Conservation (phyloP, 2,113 vertebrate species). For the Cebus imitator region DNA sequence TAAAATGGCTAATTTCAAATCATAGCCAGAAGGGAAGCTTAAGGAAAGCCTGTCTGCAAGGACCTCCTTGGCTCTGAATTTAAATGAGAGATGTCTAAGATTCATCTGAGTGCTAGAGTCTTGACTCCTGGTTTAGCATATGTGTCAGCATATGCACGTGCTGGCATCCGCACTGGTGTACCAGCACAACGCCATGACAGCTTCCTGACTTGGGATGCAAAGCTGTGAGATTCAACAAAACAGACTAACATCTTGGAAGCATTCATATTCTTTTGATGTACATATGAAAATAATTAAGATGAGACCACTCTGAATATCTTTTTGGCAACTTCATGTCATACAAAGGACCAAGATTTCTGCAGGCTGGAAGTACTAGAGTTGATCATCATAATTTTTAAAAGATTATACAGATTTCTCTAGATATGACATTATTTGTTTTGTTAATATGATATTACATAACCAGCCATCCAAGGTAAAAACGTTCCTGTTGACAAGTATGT, state of each 20-base stretch:
- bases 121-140: neutral
- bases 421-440: constrained; percentile 22
- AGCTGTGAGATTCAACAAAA: constrained; percentile 58
- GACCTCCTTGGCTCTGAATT: neutral
- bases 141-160: neutral
- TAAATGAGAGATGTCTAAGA: neutral
- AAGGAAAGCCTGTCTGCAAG: neutral
- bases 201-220: constrained; percentile 19
- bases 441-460: neutral
- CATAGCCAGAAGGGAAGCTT: neutral
- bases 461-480: neutral
- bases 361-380: neutral
- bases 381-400: neutral
- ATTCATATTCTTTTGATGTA: constrained; percentile 45
- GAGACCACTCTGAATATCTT: constrained; percentile 20
- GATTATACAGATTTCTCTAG: neutral
- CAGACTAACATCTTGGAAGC: constrained; percentile 56
- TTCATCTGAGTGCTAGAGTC: neutral
- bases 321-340: constrained; percentile 2
- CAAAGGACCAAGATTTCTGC: constrained; percentile 26
- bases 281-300: constrained; percentile 47
- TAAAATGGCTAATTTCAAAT: constrained; percentile 23
- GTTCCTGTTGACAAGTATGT: neutral
- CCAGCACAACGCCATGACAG: neutral
- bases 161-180: neutral